A percentile compares a stretch with the other conserved stretches of the same genome.
Conservation (phyloP, 2,797 vertebrate species). For the Silurus lanzhouensis region DNA sequence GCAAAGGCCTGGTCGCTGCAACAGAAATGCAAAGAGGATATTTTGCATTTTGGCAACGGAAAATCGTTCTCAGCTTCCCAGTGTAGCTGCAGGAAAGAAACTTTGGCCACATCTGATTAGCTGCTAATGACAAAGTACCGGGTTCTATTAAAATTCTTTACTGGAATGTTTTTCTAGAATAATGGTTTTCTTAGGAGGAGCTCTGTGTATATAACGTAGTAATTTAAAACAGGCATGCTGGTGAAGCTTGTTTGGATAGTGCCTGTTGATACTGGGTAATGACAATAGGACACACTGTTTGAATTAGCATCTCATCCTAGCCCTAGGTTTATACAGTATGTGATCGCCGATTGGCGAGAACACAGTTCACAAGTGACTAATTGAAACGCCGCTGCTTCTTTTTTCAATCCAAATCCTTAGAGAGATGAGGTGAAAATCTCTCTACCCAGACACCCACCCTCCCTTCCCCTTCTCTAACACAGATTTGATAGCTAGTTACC, state of each 20-base stretch:
- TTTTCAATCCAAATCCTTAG: slow-evolving; percentile 28
- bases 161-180: slow-evolving; percentile 22
- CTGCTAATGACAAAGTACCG: slow-evolving; percentile 46
- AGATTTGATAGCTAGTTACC: slow-evolving; percentile 15
- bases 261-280: slow-evolving; percentile 54
- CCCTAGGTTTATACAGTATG: slow-evolving; percentile 40
- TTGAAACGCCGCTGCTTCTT: slow-evolving; percentile 49
- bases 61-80: slow-evolving; percentile 12
- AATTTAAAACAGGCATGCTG: slow-evolving; percentile 15
- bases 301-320: slow-evolving; percentile 65
- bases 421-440: slow-evolving; percentile 49
- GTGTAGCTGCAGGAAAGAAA: slow-evolving; percentile 20
- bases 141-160: slow-evolving; percentile 38
- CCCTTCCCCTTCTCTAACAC: not conserved
- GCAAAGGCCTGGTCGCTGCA: slow-evolving; percentile 25
- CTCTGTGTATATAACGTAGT: slow-evolving; percentile 23
- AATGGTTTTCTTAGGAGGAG: slow-evolving; percentile 13
- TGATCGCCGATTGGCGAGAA: slow-evolving; percentile 39
- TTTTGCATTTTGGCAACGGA: slow-evolving; percentile 47
- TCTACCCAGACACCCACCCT: not conserved
- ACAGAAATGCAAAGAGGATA: slow-evolving; percentile 46
- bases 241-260: slow-evolving; percentile 56
- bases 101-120: slow-evolving; percentile 50
- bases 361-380: slow-evolving; percentile 51
- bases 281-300: slow-evolving; percentile 69